A percentile compares a stretch with the other conserved stretches of the same genome.
phyloP scores from a whole-genome alignment of 1,140 invertebrate genomes.

The Aethina tumida region DNA sequence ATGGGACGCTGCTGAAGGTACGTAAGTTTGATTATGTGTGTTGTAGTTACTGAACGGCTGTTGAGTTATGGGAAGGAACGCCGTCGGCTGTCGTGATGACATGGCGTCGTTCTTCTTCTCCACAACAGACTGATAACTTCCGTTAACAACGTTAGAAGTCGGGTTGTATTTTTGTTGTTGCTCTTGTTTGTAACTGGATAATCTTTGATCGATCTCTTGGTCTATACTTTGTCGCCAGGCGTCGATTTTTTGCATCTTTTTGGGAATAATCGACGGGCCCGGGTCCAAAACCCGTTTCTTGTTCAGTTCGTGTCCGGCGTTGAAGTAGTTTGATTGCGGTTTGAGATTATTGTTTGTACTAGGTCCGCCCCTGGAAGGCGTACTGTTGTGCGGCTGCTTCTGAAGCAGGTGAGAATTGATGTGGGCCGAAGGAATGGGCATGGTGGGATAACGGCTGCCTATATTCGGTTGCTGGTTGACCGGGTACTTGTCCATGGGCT shows the following conservation, averaged over 20 bases:
- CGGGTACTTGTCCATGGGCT: conserved; percentile 1
- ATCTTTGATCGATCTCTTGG: conserved; percentile 44
- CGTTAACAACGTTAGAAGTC: conserved; percentile 3
- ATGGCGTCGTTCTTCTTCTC: no score
- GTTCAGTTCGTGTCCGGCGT: conserved; percentile 10
- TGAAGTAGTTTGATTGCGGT: neutral
- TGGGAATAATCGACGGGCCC: conserved; percentile 29
- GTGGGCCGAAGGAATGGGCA: conserved; percentile 7
- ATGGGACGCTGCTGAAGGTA: conserved; percentile 23
- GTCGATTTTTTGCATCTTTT: conserved; percentile 41
- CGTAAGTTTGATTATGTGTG: conserved; percentile 29
- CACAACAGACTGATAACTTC: conserved; percentile 18
- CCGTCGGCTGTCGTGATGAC: no score
- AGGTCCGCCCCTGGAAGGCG: neutral
- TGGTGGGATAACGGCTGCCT: conserved; percentile 5
- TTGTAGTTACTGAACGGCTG: conserved; percentile 10
- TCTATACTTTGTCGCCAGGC: conserved; percentile 44
- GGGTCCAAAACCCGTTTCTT: conserved; percentile 35
- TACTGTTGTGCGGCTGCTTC: conserved; percentile 5
- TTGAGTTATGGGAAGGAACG: no score
- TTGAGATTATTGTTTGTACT: neutral
- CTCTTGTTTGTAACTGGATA: conserved; percentile 32
- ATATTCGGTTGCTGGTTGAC: conserved; percentile 3
- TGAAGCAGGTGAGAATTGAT: conserved; percentile 13
- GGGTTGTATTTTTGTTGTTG: conserved; percentile 12